phyloP scores from a whole-genome alignment of 2,888 invertebrate genomes.

The Lasioglossum pauxillum region DNA sequence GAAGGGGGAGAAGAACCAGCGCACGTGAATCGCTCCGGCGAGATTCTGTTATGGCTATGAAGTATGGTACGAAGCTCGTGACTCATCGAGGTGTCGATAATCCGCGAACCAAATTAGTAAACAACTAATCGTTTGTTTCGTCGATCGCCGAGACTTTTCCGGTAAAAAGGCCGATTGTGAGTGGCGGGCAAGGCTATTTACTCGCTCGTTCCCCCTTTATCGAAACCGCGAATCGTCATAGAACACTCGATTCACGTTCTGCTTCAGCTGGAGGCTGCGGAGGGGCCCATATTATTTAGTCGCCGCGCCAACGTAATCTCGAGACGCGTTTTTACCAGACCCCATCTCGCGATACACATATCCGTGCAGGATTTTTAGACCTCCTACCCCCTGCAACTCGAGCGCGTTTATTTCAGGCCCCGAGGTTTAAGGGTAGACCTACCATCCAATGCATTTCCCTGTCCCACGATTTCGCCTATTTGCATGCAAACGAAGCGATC shows the following conservation, averaged over 20 bases:
- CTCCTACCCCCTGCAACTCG: slow-evolving; percentile 1
- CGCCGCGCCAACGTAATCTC: neutral
- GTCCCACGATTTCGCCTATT: too few relatives aligned
- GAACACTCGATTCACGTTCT: slow-evolving; percentile 7
- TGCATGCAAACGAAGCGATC: too few relatives aligned
- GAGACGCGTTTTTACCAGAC: neutral
- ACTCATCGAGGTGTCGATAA: slow-evolving; percentile 55
- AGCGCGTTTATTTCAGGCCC: neutral
- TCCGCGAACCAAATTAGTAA: slow-evolving; percentile 46
- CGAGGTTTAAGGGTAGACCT: too few relatives aligned
- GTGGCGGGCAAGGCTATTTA: slow-evolving; percentile 26
- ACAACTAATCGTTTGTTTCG: slow-evolving; percentile 50
- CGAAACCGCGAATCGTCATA: slow-evolving; percentile 18
- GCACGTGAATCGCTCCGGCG: neutral
- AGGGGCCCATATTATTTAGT: neutral
- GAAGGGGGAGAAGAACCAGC: neutral
- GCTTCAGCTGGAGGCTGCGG: neutral
- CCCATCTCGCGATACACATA: neutral
- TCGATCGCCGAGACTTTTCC: slow-evolving; percentile 41
- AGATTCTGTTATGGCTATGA: neutral
- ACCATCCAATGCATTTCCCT: too few relatives aligned
- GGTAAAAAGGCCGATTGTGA: slow-evolving; percentile 35
- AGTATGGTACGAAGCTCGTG: neutral
- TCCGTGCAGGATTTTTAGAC: neutral
- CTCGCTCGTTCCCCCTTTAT: slow-evolving; percentile 25